Conservation (phyloP, 1,140 invertebrate species). For the Drosophila kurseongensis region DNA sequence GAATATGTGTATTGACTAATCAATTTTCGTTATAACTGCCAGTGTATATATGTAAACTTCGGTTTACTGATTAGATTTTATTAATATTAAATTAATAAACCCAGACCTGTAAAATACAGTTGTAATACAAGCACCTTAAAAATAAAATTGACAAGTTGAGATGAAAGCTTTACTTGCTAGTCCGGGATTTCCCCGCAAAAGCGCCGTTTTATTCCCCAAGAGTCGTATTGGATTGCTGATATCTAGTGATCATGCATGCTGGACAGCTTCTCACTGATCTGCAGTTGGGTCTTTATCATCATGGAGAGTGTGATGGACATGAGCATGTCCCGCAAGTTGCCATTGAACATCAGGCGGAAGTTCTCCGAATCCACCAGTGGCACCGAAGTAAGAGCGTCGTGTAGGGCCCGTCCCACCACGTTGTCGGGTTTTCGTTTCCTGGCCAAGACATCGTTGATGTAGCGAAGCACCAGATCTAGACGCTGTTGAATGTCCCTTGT, state of each 20-base stretch:
- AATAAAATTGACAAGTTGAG: too few species aligned
- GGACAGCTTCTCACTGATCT: constrained; percentile 60
- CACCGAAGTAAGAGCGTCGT: constrained; percentile 52
- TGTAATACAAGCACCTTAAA: too few species aligned
- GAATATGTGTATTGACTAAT: too few species aligned
- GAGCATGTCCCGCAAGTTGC: constrained; percentile 60
- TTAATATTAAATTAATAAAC: too few species aligned
- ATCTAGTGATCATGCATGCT: constrained; percentile 26
- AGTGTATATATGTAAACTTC: too few species aligned
- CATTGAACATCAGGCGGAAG: constrained; percentile 56
- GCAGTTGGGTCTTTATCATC: constrained; percentile 59
- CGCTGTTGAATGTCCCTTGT: constrained; percentile 38
- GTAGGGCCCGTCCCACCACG: constrained; percentile 42
- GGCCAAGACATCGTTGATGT: constrained; percentile 62
- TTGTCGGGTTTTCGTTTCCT: constrained; percentile 58
- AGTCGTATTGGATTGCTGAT: not conserved
- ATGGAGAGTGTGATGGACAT: constrained; percentile 58
- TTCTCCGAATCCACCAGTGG: constrained; percentile 57
- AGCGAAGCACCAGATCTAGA: constrained; percentile 57
- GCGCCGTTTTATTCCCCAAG: not conserved
- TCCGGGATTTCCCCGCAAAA: not conserved
- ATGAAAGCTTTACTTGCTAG: too few species aligned
- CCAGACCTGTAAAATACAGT: too few species aligned
- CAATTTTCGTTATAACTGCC: too few species aligned
- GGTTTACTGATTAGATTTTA: too few species aligned